Conservation (phyloP, 2,888 invertebrate species). For the Pasiphila rectangulata region DNA sequence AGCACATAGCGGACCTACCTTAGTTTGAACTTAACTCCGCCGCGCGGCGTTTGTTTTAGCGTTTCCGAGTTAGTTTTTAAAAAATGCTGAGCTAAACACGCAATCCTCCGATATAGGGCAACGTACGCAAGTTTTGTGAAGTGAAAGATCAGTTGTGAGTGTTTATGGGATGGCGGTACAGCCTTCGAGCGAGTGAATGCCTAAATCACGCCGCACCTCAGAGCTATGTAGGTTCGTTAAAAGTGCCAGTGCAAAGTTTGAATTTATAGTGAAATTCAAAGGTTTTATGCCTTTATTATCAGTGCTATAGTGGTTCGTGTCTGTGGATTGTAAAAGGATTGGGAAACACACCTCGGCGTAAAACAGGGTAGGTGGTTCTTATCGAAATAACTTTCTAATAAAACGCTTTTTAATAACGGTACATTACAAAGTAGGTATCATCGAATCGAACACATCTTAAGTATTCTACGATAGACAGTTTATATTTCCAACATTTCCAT, state of each 20-base stretch:
- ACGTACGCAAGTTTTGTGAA: conserved; percentile 52
- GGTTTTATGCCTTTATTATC: conserved; percentile 51
- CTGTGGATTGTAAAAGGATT: conserved; percentile 64
- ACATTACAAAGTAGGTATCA: conserved; percentile 28
- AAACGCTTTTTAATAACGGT: conserved; percentile 35
- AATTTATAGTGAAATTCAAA: conserved; percentile 65
- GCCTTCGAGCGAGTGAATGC: conserved; percentile 67
- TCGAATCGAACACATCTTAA: conserved; percentile 28
- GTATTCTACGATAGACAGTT: conserved; percentile 10
- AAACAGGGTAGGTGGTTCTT: conserved; percentile 69
- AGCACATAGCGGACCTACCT: conserved; percentile 69
- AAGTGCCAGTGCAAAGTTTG: conserved; percentile 74
- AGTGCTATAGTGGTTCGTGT: conserved; percentile 54
- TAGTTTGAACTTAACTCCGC: conserved; percentile 76
- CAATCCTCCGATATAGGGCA: conserved; percentile 52
- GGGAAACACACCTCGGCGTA: conserved; percentile 53
- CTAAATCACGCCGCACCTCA: conserved; percentile 71
- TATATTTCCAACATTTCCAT: too few relatives aligned
- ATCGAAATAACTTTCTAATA: conserved; percentile 32
- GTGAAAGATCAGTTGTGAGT: conserved; percentile 43
- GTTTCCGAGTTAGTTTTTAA: conserved; percentile 57
- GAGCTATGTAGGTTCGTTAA: conserved; percentile 70
- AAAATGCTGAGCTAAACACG: conserved; percentile 64
- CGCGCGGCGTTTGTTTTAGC: conserved; percentile 62
- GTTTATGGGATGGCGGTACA: conserved; percentile 47